These are phyloP conservation scores for Stegana nigrithorax DNA, from an alignment of 2,888 invertebrate species.

Conservation along the genomic window DNA sequence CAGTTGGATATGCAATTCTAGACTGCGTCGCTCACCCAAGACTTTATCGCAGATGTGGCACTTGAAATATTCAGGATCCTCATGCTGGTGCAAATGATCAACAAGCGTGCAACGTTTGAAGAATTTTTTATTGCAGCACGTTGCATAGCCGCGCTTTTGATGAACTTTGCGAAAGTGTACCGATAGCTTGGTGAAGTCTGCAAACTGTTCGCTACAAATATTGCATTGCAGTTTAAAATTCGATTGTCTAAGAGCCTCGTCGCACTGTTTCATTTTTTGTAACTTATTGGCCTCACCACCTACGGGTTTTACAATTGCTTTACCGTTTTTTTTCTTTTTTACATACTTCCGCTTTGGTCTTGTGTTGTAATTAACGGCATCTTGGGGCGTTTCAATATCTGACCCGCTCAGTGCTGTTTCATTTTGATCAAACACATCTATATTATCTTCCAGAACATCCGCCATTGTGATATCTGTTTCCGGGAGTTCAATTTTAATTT, in stretches of 20 bases:
- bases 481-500: conserved; percentile 48
- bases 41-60: conserved; percentile 56
- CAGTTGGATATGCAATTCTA: conserved; percentile 55
- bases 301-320: too few species aligned
- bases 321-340: conserved; percentile 26
- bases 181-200: conserved; percentile 50
- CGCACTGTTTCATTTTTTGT: conserved; percentile 49
- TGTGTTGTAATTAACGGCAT: too few species aligned
- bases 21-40: conserved; percentile 51
- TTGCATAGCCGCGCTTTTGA: conserved; percentile 57
- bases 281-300: conserved; percentile 29
- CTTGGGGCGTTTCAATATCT: too few species aligned
- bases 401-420: too few species aligned
- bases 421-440: too few species aligned
- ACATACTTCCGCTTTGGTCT: neutral
- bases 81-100: conserved; percentile 63
- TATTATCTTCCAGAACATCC: conserved; percentile 45
- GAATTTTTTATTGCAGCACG: conserved; percentile 63
- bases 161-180: conserved; percentile 50
- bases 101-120: conserved; percentile 58
- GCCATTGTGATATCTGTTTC: conserved; percentile 43
- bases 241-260: too few species aligned
- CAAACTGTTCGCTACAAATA: conserved; percentile 49
- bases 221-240: conserved; percentile 62
- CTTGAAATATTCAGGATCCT: conserved; percentile 64